Conservation (phyloP, 2,888 invertebrate species). For the Leptinotarsa rubiginosa region DNA sequence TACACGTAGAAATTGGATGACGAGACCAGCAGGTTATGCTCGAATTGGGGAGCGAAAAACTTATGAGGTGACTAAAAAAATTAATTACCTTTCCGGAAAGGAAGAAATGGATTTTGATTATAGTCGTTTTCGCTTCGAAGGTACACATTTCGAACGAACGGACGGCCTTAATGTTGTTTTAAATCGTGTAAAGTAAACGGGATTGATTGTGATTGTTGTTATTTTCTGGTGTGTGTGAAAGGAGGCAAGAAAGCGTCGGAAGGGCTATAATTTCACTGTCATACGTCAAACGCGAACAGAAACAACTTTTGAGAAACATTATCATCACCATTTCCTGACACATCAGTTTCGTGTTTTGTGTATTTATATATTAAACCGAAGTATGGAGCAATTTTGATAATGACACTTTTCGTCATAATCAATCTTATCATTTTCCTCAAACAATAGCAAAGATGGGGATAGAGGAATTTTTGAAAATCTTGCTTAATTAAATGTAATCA, state of each 20-base stretch:
- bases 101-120: conserved; percentile 41
- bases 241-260: neutral
- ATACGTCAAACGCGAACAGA: neutral
- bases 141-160: conserved; percentile 24
- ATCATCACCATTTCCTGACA: no score
- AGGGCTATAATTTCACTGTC: neutral
- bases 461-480: no score
- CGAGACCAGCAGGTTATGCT: conserved; percentile 28
- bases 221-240: conserved; percentile 33
- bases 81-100: conserved; percentile 39
- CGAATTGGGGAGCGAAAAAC: conserved; percentile 32
- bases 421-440: no score
- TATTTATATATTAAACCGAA: no score
- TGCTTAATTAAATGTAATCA: no score
- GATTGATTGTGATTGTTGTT: conserved; percentile 27
- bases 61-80: conserved; percentile 32
- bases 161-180: conserved; percentile 21
- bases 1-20: conserved; percentile 31
- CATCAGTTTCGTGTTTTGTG: no score
- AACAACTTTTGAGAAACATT: no score
- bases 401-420: no score
- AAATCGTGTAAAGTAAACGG: conserved; percentile 16
- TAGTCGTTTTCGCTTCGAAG: conserved; percentile 42
- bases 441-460: no score
- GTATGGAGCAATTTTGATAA: no score